Conservation (phyloP, 2,797 vertebrate genomes). For the Antennarius maculatus region DNA sequence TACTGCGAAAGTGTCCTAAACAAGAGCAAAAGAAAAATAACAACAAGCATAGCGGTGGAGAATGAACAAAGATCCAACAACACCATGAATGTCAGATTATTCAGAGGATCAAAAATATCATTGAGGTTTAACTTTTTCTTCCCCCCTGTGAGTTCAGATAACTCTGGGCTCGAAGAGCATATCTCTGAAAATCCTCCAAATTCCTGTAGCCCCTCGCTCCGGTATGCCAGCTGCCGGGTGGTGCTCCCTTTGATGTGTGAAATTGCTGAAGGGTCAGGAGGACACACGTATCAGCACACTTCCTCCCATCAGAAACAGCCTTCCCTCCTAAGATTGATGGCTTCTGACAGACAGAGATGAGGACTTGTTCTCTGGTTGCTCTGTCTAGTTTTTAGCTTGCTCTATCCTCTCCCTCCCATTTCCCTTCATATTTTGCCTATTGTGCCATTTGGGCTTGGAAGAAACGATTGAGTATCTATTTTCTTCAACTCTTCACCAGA, state of each 20-base stretch:
- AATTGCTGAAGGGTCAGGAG: slow-evolving; percentile 73
- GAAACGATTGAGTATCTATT: slow-evolving; percentile 66
- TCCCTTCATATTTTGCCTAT: slow-evolving; percentile 38
- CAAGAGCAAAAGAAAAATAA: slow-evolving; percentile 44
- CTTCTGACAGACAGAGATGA: slow-evolving; percentile 76
- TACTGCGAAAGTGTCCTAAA: slow-evolving; percentile 59
- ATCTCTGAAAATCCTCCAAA: slow-evolving; percentile 80
- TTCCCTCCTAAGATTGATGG: slow-evolving; percentile 65
- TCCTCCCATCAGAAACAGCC: slow-evolving; percentile 64
- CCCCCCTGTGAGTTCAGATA: slow-evolving; percentile 75
- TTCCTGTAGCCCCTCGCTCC: slow-evolving; percentile 65
- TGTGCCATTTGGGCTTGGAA: slow-evolving; percentile 48
- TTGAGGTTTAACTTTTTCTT: slow-evolving; percentile 75
- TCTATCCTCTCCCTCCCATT: slow-evolving; percentile 36
- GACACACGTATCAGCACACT: slow-evolving; percentile 67
- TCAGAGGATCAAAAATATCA: slow-evolving; percentile 84
- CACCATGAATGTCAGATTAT: slow-evolving; percentile 82
- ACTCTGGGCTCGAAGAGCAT: slow-evolving; percentile 76
- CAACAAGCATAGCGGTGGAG: slow-evolving; percentile 54
- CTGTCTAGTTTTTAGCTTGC: slow-evolving; percentile 29
- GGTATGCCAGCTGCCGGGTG: slow-evolving; percentile 61
- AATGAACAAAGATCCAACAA: slow-evolving; percentile 63
- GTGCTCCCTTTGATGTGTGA: slow-evolving; percentile 78
- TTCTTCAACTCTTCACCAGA: slow-evolving; percentile 41
- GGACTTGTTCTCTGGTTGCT: slow-evolving; percentile 63